Conservation (phyloP, 1,140 invertebrate genomes). For the silkworm (Bombyx mori) region DNA sequence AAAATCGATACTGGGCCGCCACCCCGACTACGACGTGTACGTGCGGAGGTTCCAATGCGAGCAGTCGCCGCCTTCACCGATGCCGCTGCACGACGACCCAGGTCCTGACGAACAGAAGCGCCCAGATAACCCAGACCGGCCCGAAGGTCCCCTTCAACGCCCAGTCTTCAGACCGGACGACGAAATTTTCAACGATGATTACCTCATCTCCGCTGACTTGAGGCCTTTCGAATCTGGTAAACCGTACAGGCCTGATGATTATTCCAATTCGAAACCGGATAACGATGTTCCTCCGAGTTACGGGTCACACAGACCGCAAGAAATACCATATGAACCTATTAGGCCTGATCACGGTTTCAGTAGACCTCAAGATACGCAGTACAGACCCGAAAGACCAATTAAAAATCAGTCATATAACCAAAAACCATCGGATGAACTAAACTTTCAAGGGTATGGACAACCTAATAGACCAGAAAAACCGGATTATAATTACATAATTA, state of each 20-base stretch:
- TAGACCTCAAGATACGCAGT: constrained; percentile 17
- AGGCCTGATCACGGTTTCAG: constrained; percentile 25
- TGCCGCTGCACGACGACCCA: constrained; percentile 35
- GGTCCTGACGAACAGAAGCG: constrained; percentile 8
- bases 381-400: background rate
- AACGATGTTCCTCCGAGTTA: constrained; percentile 48
- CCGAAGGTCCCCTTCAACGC: constrained; percentile 24
- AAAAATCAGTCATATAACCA: background rate
- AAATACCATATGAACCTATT: constrained; percentile 38
- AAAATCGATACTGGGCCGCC: constrained; percentile 32
- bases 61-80: constrained; percentile 44
- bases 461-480: constrained; percentile 25
- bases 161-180: constrained; percentile 44
- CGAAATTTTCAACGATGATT: constrained; percentile 47
- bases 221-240: constrained; percentile 27
- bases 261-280: constrained; percentile 34
- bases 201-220: constrained; percentile 16
- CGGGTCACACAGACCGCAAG: constrained; percentile 44
- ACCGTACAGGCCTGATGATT: constrained; percentile 48
- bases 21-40: constrained; percentile 59
- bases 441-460: constrained; percentile 24
- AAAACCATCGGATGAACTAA: constrained; percentile 35
- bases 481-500: constrained; percentile 44
- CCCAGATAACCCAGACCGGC: constrained; percentile 1
- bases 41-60: constrained; percentile 48